Evolutionary conservation across 1,140 invertebrate species (phyloP), one percentile per base, ranked within the genome.

Genomic region (Drosophila serrata): DNA sequence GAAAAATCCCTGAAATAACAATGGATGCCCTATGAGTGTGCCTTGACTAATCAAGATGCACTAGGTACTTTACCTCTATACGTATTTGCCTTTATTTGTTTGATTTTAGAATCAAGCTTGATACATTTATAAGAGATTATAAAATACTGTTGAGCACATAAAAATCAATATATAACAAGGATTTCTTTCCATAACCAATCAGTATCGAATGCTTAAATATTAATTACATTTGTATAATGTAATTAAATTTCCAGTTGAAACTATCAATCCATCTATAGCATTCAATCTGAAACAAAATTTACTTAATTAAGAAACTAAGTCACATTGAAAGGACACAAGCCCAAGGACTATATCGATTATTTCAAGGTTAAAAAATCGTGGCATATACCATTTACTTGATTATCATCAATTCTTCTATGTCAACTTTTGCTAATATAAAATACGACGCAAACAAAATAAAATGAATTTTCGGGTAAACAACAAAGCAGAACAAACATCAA

Each of bases 371-470:
- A 22, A 35, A 53, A 53, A 53, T 33, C 24, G 17, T 40, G 46
- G 9, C 60, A 22, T 35, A 51, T 27, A 64, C 67, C 53, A 63
- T 82, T 82, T 80, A 78, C 84, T 82, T 82, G 75, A 84, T 82
- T 82, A 84, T 76, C 79, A 82, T 80, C 75, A 82, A 82, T 84
- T 82, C 75, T 80, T 84, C 64, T 46, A 55, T 82, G 81, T 82
- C 81, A 70, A 53, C 35, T 24, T 24, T n/a, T 40, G 45, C 51
- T 15, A 43, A 65, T 51, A 51, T 46, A 42, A 51, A 51, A 57
- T 57, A 35, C 31, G 24, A 3, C 12, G 33, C 53, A 56, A 73
- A 59, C 51, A 57, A 62, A 75, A 65, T 61, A 75, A 74, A 19
- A 37, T 22, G 46, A 79, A 82, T 27, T 70, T 70, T 39, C 24